Conservation (phyloP, 2,888 invertebrate genomes). For the Luperina nickerlii region DNA sequence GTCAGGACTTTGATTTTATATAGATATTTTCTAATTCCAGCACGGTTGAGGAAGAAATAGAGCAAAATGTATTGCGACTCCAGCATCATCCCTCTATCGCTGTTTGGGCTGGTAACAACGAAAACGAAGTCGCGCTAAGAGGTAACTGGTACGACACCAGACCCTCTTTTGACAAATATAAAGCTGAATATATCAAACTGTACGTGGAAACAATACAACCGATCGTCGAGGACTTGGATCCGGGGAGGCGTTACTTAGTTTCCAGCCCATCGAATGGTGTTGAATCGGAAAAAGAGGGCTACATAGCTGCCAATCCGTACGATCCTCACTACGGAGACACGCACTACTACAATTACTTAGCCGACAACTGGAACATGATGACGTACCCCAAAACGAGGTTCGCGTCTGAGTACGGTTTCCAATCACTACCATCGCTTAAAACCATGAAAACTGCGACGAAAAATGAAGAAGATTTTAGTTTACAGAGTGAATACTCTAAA, state of each 20-base stretch:
- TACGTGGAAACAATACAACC: constrained; percentile 94
- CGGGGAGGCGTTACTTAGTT: constrained; percentile 92
- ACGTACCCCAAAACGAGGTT: constrained; percentile 96
- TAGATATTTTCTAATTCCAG: constrained; percentile 24
- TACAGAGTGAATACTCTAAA: constrained; percentile 91
- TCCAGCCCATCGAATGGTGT: constrained; percentile 98
- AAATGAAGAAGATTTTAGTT: constrained; percentile 85
- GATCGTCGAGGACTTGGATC: constrained; percentile 91
- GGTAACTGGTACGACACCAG: constrained; percentile 94
- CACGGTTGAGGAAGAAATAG: constrained; percentile 93
- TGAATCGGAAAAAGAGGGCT: constrained; percentile 93
- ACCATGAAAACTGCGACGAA: constrained; percentile 92
- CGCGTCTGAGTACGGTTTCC: constrained; percentile 98
- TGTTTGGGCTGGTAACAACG: constrained; percentile 98
- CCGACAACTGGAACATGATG: constrained; percentile 94
- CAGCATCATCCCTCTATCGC: constrained; percentile 96
- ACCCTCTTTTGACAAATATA: constrained; percentile 89
- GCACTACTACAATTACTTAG: constrained; percentile 96
- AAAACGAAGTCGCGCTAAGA: constrained; percentile 97
- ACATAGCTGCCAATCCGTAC: constrained; percentile 94
- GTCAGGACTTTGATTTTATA: no score
- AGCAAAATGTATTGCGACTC: constrained; percentile 95
- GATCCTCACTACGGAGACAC: constrained; percentile 96
- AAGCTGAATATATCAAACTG: constrained; percentile 94
- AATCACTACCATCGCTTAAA: constrained; percentile 94